These are phyloP conservation scores for Anhinga rufa DNA, from an alignment of 2,113 vertebrate species.

Conservation along the genomic window DNA sequence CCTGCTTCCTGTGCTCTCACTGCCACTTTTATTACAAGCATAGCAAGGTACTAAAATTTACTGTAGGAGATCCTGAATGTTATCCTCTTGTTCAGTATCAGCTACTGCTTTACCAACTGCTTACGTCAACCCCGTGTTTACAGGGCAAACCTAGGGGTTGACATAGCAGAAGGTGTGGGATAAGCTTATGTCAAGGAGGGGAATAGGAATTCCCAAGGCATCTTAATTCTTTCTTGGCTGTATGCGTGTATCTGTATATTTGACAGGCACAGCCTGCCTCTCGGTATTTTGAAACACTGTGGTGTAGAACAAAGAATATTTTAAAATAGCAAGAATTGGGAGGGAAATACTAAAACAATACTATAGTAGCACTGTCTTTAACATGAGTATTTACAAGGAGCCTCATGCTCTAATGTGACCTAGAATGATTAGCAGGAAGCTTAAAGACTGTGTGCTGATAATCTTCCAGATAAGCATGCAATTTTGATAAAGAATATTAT, in stretches of 20 bases:
- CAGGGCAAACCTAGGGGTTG: not conserved
- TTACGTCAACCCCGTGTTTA: not conserved
- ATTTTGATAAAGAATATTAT: slow-evolving; percentile 45
- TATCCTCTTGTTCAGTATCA: not conserved
- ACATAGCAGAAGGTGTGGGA: not conserved
- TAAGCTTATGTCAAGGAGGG: not conserved
- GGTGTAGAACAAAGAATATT: not conserved
- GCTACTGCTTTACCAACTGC: not conserved
- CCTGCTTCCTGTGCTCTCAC: not conserved
- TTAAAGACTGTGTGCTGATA: slow-evolving; percentile 16
- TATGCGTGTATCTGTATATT: not conserved
- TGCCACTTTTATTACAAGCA: not conserved
- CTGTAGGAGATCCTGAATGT: not conserved
- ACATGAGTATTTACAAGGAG: not conserved
- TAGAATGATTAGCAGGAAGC: slow-evolving; percentile 30
- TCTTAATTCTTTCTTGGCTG: not conserved
- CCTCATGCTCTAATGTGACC: not conserved
- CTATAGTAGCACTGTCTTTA: not conserved
- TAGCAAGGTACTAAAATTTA: not conserved
- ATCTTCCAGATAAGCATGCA: not conserved
- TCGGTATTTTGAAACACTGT: not conserved
- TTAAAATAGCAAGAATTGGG: not conserved
- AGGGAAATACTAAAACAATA: not conserved
- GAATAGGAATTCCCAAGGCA: not conserved
- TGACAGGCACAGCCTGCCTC: not conserved